phyloP scores from a whole-genome alignment of 2,113 vertebrate genomes.

The Deroptyus accipitrinus region DNA sequence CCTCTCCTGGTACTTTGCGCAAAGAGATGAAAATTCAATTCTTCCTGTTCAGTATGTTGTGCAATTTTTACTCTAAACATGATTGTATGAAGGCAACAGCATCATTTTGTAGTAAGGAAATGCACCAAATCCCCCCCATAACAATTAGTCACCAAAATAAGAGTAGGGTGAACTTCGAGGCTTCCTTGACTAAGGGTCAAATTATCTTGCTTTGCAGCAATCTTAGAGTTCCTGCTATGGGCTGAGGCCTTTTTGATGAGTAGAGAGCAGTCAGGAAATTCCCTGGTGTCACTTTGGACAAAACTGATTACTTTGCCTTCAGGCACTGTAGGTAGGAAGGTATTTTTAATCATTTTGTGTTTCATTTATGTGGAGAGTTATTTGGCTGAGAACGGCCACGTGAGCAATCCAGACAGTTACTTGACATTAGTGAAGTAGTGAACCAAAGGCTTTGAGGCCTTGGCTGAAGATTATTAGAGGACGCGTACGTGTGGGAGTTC shows the following conservation, averaged over 20 bases:
- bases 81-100: background rate
- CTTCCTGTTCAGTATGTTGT: background rate
- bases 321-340: background rate
- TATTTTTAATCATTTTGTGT: background rate
- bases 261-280: background rate
- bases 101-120: background rate
- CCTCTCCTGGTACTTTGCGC: background rate
- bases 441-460: no score
- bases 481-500: no score
- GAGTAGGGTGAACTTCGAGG: background rate
- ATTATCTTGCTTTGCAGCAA: background rate
- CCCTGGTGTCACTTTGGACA: background rate
- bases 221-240: background rate
- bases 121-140: background rate
- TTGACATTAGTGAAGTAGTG: no score
- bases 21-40: background rate
- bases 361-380: background rate
- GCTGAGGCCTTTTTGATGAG: background rate
- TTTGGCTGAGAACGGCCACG: no score
- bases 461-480: no score
- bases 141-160: background rate
- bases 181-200: background rate
- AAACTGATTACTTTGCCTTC: background rate
- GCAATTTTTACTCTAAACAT: background rate
- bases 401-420: no score